A percentile compares a stretch with the other conserved stretches of the same genome.
These are phyloP conservation scores for Anoplophora glabripennis DNA, from an alignment of 1,140 invertebrate species.

Conservation along the genomic window DNA sequence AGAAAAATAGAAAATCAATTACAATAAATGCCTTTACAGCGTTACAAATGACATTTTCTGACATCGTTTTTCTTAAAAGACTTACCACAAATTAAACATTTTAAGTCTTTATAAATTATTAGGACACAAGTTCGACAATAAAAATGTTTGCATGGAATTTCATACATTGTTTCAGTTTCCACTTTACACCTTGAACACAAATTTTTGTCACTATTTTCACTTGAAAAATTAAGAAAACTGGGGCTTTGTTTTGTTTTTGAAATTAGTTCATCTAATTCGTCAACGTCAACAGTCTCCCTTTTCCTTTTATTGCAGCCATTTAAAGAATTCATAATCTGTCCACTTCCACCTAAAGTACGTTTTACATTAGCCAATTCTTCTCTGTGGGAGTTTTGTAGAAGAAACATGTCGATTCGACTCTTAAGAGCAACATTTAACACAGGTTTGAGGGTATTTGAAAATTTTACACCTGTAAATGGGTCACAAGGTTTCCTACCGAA, in stretches of 20 bases:
- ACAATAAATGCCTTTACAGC: too few species aligned
- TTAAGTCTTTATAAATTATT: constrained; percentile 24
- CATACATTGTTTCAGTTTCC: constrained; percentile 28
- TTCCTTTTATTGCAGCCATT: constrained; percentile 5
- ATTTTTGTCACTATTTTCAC: constrained; percentile 15
- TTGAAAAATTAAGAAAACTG: constrained; percentile 29
- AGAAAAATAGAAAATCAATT: background rate
- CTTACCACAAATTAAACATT: constrained; percentile 32
- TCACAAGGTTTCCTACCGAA: constrained; percentile 71
- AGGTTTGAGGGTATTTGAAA: constrained; percentile 59
- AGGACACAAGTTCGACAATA: constrained; percentile 42
- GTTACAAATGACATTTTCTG: constrained; percentile 32
- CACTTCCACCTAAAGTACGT: constrained; percentile 52
- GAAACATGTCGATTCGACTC: constrained; percentile 72
- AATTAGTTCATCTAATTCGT: constrained; percentile 30
- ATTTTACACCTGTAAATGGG: constrained; percentile 75
- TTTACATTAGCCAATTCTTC: constrained; percentile 59
- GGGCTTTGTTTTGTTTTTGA: constrained; percentile 24
- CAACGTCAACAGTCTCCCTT: background rate
- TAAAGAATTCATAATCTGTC: background rate
- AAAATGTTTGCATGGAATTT: constrained; percentile 39
- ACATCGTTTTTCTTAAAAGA: constrained; percentile 36
- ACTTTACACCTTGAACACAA: constrained; percentile 34
- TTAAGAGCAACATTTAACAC: constrained; percentile 67
- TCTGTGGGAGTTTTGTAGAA: constrained; percentile 58